These are phyloP conservation scores for Leucophora obtusa DNA, from an alignment of 2,888 invertebrate species.

Conservation along the genomic window DNA sequence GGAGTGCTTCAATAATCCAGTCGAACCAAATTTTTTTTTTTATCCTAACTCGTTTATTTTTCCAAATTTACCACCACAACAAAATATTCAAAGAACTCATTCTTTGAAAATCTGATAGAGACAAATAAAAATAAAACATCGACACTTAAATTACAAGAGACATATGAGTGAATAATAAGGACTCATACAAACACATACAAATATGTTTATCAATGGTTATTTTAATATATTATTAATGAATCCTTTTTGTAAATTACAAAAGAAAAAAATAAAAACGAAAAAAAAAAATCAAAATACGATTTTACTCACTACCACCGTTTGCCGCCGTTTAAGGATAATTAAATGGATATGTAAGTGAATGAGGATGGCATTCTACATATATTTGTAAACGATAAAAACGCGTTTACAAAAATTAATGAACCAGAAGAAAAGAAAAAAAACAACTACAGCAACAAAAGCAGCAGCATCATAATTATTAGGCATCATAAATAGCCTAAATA, in stretches of 20 bases:
- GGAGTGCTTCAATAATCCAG: too few species aligned
- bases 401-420: slow-evolving; percentile 61
- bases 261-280: slow-evolving; percentile 7
- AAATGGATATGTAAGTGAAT: slow-evolving; percentile 67
- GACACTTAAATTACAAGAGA: slow-evolving; percentile 24
- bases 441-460: slow-evolving; percentile 22
- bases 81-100: not conserved
- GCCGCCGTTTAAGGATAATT: slow-evolving; percentile 71
- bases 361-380: slow-evolving; percentile 64
- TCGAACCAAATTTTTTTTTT: too few species aligned
- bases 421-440: slow-evolving; percentile 25
- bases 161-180: slow-evolving; percentile 52
- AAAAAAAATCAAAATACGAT: slow-evolving; percentile 49
- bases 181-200: slow-evolving; percentile 20
- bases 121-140: not conserved
- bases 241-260: slow-evolving; percentile 50
- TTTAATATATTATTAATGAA: slow-evolving; percentile 62
- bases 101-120: not conserved
- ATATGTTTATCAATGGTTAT: slow-evolving; percentile 52
- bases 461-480: slow-evolving; percentile 35
- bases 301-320: slow-evolving; percentile 56
- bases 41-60: too few species aligned
- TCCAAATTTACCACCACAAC: too few species aligned
- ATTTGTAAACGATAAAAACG: slow-evolving; percentile 63
- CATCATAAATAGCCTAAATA: slow-evolving; percentile 9